phyloP scores from a whole-genome alignment of 2,888 invertebrate genomes.

The Leptogaster cylindrica region DNA sequence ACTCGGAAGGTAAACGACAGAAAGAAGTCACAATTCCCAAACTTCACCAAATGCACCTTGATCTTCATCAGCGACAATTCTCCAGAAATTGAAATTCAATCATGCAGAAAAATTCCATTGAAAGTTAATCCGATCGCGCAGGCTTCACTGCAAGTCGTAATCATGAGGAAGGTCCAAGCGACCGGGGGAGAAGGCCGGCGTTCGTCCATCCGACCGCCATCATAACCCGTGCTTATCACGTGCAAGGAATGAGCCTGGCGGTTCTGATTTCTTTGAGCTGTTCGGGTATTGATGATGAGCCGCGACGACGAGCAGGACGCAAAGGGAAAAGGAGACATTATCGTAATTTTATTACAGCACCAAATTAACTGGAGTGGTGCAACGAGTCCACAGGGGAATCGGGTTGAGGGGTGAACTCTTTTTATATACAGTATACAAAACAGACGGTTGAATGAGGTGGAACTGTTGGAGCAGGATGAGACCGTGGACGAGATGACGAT shows the following conservation, averaged over 20 bases:
- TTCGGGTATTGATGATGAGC: too few species aligned
- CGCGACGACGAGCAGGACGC: neutral
- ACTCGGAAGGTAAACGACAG: too few species aligned
- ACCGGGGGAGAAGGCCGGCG: neutral
- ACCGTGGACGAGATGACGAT: slow-evolving; percentile 7
- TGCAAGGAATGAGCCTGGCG: slow-evolving; percentile 24
- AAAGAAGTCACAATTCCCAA: too few species aligned
- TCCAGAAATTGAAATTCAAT: slow-evolving; percentile 20
- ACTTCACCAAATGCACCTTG: too few species aligned
- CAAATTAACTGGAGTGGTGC: slow-evolving; percentile 11
- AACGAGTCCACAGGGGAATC: neutral
- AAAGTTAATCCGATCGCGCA: slow-evolving; percentile 1
- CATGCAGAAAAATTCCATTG: slow-evolving; percentile 4
- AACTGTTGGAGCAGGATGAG: neutral
- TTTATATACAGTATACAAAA: neutral
- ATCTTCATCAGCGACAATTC: too few species aligned
- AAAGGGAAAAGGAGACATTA: neutral
- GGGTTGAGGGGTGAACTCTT: neutral
- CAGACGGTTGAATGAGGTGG: slow-evolving; percentile 4
- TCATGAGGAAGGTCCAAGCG: neutral
- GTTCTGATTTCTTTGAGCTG: neutral
- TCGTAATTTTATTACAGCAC: slow-evolving; percentile 8
- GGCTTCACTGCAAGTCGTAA: slow-evolving; percentile 7
- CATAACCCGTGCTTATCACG: slow-evolving; percentile 36
- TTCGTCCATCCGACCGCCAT: neutral